phyloP scores from a whole-genome alignment of 2,113 vertebrate genomes.

The Prolemur simus region DNA sequence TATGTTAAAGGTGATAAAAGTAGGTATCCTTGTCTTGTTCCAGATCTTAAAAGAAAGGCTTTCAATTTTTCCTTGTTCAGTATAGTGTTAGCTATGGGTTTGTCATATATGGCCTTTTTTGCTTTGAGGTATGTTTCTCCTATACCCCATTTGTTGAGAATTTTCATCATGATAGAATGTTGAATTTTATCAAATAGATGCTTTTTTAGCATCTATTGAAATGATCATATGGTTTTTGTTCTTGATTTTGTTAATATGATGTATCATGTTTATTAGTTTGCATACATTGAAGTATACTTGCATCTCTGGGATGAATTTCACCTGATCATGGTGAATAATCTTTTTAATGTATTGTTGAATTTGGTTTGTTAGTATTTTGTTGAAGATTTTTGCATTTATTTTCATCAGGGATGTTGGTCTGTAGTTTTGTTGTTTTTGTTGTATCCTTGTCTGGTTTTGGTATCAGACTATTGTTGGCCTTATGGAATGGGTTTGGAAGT shows the following conservation, averaged over 20 bases:
- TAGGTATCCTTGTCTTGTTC: not conserved
- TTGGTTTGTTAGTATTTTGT: not conserved
- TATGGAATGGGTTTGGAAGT: not conserved
- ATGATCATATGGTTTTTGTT: not conserved
- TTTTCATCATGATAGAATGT: not conserved
- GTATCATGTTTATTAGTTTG: not conserved
- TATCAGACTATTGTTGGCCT: not conserved
- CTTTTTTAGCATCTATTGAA: not conserved
- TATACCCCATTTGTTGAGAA: not conserved
- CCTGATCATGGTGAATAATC: not conserved
- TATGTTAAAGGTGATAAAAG: not conserved
- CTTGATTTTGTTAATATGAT: not conserved
- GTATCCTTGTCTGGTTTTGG: not conserved
- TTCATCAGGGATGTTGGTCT: not conserved
- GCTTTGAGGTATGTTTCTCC: not conserved
- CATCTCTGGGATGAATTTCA: not conserved
- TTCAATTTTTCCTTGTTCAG: not conserved
- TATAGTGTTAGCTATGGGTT: not conserved
- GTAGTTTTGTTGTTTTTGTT: not conserved
- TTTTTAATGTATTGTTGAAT: not conserved
- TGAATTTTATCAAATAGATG: not conserved
- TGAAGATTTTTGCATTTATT: not conserved
- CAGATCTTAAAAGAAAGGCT: not conserved
- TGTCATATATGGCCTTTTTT: not conserved
- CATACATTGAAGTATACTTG: not conserved